Evolutionary conservation across 2,113 vertebrate genomes (phyloP).

Genomic region (Pipa parva): DNA sequence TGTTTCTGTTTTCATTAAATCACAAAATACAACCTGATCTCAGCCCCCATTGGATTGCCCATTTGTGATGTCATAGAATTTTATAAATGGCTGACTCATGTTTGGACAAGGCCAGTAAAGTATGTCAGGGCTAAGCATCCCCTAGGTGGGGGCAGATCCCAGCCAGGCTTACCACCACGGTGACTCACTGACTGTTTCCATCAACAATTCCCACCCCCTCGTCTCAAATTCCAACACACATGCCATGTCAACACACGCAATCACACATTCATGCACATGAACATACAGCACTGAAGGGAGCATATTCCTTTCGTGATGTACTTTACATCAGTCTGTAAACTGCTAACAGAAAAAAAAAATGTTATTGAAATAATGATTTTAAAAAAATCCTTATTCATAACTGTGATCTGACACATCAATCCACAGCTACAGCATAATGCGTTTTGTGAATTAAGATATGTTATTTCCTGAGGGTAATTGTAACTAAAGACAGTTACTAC

Average conservation of each 20-base stretch:
- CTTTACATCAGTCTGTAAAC: too few species aligned
- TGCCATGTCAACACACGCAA: background rate
- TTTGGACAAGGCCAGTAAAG: background rate
- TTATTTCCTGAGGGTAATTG: too few species aligned
- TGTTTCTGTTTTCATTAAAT: background rate
- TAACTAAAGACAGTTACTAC: too few species aligned
- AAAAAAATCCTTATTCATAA: too few species aligned
- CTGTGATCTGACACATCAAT: too few species aligned
- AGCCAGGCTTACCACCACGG: background rate
- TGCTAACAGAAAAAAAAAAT: too few species aligned
- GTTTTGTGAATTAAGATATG: too few species aligned
- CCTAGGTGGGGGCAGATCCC: background rate
- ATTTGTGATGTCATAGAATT: background rate
- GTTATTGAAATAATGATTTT: too few species aligned
- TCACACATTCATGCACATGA: background rate
- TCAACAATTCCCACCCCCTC: background rate
- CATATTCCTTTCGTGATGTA: too few species aligned
- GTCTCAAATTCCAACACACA: constrained; percentile 6
- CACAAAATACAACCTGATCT: background rate
- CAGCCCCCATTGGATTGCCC: background rate
- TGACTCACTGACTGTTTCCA: constrained; percentile 2
- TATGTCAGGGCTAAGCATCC: background rate
- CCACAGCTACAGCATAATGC: too few species aligned
- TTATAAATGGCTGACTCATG: background rate
- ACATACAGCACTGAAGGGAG: too few species aligned